Evolutionary conservation across 2,888 invertebrate genomes (phyloP).

Genomic region (Eupithecia abbreviata): DNA sequence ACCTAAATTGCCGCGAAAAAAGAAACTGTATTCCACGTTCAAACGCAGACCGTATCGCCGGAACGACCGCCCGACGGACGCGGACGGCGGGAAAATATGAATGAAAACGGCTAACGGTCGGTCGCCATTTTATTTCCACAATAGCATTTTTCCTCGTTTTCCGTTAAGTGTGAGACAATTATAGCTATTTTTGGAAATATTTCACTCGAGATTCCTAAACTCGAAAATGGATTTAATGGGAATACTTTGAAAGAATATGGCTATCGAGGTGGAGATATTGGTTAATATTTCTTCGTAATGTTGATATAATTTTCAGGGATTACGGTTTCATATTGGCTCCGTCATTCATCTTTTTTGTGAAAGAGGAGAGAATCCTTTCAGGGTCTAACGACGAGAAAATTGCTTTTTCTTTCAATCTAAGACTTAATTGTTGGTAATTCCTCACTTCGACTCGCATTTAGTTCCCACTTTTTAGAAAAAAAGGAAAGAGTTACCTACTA

Average conservation of each 20-base stretch:
- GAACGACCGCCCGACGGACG: slow-evolving; percentile 60
- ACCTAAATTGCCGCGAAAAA: slow-evolving; percentile 74
- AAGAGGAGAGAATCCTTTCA: neutral
- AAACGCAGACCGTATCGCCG: slow-evolving; percentile 66
- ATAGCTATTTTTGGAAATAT: slow-evolving; percentile 54
- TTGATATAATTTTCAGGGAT: slow-evolving; percentile 24
- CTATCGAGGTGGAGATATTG: slow-evolving; percentile 25
- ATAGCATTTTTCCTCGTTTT: slow-evolving; percentile 57
- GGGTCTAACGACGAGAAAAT: neutral
- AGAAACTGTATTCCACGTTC: slow-evolving; percentile 57
- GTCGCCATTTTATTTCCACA: slow-evolving; percentile 60
- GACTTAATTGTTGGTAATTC: neutral
- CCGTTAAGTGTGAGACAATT: slow-evolving; percentile 51
- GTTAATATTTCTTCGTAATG: slow-evolving; percentile 20
- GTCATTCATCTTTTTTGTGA: slow-evolving; percentile 11
- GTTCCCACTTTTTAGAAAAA: neutral
- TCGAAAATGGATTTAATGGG: slow-evolving; percentile 29
- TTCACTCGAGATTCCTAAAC: slow-evolving; percentile 33
- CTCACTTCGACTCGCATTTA: neutral
- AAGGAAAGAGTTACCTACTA: neutral
- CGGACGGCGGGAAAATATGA: slow-evolving; percentile 63
- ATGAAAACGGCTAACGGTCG: slow-evolving; percentile 66
- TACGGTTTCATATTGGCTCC: slow-evolving; percentile 14
- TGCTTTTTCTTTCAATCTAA: slow-evolving; percentile 8
- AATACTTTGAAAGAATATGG: slow-evolving; percentile 29